Evolutionary conservation across 1,140 invertebrate species (phyloP).

Genomic region (Himalopsyche phryganea): DNA sequence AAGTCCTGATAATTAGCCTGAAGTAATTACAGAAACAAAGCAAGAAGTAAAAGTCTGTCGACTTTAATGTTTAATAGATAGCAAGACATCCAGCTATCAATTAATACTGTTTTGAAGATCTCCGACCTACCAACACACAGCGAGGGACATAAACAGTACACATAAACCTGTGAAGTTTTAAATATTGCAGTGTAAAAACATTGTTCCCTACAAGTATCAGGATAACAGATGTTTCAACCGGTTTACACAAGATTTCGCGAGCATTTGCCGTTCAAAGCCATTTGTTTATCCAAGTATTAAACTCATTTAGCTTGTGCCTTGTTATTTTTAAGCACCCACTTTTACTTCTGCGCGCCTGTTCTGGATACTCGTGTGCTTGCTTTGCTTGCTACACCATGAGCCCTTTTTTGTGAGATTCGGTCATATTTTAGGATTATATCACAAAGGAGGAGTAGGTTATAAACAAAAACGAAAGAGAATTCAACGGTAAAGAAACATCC

Average conservation of each 20-base stretch:
- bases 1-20: conserved; percentile 8
- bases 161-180: background rate
- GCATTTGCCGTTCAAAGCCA: conserved; percentile 18
- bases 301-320: conserved; percentile 16
- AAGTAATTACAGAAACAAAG: too few relatives aligned
- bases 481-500: background rate
- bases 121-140: too few relatives aligned
- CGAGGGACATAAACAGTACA: conserved; percentile 7
- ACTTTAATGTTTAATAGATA: too few relatives aligned
- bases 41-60: too few relatives aligned
- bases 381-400: too few relatives aligned
- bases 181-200: background rate
- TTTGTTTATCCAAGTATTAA: conserved; percentile 18
- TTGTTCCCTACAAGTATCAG: background rate
- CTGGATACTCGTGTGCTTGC: too few relatives aligned
- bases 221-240: conserved; percentile 15
- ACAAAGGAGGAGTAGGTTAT: too few relatives aligned
- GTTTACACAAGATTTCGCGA: conserved; percentile 21
- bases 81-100: too few relatives aligned
- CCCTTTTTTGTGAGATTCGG: conserved; percentile 12
- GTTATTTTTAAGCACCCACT: conserved; percentile 6
- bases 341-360: background rate
- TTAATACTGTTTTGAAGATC: too few relatives aligned
- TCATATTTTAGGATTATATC: conserved; percentile 24
- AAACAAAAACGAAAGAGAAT: too few relatives aligned